These are phyloP conservation scores for Chionoecetes opilio DNA, from an alignment of 1,140 invertebrate genomes.

Conservation along the genomic window DNA sequence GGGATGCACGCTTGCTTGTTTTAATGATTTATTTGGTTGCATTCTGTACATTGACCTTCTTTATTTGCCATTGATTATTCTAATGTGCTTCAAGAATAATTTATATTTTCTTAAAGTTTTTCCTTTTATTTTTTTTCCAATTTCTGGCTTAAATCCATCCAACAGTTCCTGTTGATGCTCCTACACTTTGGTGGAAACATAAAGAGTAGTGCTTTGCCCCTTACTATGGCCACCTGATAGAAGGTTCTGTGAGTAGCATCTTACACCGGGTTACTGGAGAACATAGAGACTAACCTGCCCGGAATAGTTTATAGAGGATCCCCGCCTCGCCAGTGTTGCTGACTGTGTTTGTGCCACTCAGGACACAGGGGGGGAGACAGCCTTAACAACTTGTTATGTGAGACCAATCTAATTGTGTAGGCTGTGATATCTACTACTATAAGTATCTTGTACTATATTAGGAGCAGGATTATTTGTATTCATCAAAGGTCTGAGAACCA, in stretches of 20 bases:
- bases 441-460: background rate
- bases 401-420: background rate
- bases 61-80: slow-evolving; percentile 36
- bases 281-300: background rate
- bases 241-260: background rate
- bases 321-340: background rate
- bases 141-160: slow-evolving; percentile 36
- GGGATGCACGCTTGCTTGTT: slow-evolving; percentile 70
- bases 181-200: background rate
- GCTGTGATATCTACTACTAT: background rate
- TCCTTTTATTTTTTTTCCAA: slow-evolving; percentile 36
- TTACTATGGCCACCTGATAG: background rate
- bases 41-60: slow-evolving; percentile 15
- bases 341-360: background rate
- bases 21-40: slow-evolving; percentile 50
- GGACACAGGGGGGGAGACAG: background rate
- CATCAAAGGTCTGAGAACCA: no score
- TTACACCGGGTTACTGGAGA: background rate
- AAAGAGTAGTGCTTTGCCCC: background rate
- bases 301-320: background rate
- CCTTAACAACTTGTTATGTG: background rate
- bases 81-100: background rate
- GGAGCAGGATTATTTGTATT: no score
- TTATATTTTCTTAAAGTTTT: slow-evolving; percentile 12
- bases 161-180: slow-evolving; percentile 31